Conservation (phyloP, 2,797 vertebrate species). For the Hapalemur alaotrensis region DNA sequence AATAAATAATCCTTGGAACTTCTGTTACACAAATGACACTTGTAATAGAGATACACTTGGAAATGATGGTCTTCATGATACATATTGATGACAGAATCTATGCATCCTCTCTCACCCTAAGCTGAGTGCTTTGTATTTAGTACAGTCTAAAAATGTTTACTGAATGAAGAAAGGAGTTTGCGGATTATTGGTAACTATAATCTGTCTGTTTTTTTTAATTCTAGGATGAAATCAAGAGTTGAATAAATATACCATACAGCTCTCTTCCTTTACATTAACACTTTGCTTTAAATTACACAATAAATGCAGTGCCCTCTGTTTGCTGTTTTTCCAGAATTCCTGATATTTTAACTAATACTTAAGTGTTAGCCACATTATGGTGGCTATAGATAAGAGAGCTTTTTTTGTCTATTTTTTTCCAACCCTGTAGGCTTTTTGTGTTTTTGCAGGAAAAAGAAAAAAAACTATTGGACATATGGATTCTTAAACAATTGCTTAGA, state of each 20-base stretch:
- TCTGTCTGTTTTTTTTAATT: background rate
- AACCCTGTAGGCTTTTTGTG: background rate
- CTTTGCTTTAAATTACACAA: background rate
- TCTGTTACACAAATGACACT: background rate
- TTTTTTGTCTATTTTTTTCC: background rate
- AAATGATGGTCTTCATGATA: background rate
- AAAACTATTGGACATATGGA: background rate
- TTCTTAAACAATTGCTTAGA: conserved; percentile 15
- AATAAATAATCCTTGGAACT: background rate
- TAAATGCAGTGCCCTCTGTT: background rate
- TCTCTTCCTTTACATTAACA: background rate
- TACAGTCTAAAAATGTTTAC: background rate
- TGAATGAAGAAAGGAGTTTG: background rate
- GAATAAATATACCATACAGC: background rate
- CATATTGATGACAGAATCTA: background rate
- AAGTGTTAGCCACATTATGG: background rate
- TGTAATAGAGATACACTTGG: background rate
- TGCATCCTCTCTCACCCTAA: background rate
- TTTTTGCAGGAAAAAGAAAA: background rate
- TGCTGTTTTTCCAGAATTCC: background rate
- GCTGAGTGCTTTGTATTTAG: background rate
- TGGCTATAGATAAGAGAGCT: background rate
- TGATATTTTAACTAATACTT: background rate
- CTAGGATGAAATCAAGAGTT: background rate
- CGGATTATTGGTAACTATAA: background rate